Percentiles rank a stretch among this genome's conserved stretches.
Evolutionary conservation across 1,140 invertebrate species (phyloP).

Genomic region (Drosophila rufa): DNA sequence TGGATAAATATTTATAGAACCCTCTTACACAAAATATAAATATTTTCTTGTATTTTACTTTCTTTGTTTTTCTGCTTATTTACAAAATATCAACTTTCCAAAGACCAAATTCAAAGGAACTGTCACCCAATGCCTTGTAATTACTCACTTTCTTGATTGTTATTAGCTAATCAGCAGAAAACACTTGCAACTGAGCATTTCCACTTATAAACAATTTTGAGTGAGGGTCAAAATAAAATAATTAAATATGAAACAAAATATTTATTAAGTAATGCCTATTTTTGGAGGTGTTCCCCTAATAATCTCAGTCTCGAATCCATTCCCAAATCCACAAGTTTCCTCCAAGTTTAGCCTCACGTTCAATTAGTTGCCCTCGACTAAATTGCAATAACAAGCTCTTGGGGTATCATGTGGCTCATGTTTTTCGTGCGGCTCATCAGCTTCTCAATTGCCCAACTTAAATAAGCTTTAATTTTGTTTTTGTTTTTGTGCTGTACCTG

Average conservation of each 20-base stretch:
- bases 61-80: background rate
- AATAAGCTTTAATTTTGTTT: conserved; percentile 32
- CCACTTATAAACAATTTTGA: background rate
- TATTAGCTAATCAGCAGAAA: background rate
- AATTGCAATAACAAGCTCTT: conserved; percentile 55
- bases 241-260: background rate
- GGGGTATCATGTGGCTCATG: conserved; percentile 37
- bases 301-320: conserved; percentile 6
- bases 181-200: background rate
- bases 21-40: background rate
- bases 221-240: background rate
- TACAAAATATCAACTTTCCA: background rate
- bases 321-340: conserved; percentile 10
- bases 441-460: conserved; percentile 33
- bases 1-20: background rate
- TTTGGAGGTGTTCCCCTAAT: background rate
- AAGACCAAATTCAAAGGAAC: background rate
- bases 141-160: background rate
- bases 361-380: conserved; percentile 49
- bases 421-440: conserved; percentile 31
- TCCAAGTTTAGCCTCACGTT: conserved; percentile 29
- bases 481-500: background rate
- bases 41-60: background rate
- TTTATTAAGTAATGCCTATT: background rate
- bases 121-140: background rate